A percentile compares a stretch with the other conserved stretches of the same genome.
phyloP scores from a whole-genome alignment of 1,140 invertebrate species.

The Trinorchestia longiramus region DNA sequence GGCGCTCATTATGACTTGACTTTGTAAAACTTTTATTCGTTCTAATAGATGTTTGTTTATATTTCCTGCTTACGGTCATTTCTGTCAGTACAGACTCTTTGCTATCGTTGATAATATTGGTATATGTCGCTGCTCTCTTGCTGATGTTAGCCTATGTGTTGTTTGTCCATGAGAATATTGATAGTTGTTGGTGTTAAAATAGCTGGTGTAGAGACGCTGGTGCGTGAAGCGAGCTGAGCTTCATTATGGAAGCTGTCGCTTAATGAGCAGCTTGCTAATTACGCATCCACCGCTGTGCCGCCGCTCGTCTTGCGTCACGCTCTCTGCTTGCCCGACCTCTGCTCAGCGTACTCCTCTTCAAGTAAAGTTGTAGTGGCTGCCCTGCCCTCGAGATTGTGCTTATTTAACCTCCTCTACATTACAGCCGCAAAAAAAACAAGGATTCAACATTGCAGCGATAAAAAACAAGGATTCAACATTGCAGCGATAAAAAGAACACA shows the following conservation, averaged over 20 bases:
- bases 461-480: no score
- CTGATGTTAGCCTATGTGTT: background rate
- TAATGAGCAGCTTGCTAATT: slow-evolving; percentile 10
- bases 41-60: background rate
- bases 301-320: background rate
- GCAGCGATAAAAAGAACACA: no score
- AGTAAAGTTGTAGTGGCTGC: background rate
- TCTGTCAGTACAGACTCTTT: background rate
- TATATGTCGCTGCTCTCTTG: background rate
- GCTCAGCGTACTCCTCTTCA: background rate
- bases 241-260: slow-evolving; percentile 10
- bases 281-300: background rate
- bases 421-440: no score
- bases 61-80: background rate
- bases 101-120: background rate
- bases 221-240: background rate
- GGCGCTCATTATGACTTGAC: background rate
- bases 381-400: background rate
- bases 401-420: background rate
- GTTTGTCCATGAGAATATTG: background rate
- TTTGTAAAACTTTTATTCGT: background rate
- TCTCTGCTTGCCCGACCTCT: background rate
- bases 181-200: background rate
- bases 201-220: background rate
- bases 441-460: no score